Conservation (phyloP, 2,113 vertebrate species). For the Neomonachus schauinslandi region DNA sequence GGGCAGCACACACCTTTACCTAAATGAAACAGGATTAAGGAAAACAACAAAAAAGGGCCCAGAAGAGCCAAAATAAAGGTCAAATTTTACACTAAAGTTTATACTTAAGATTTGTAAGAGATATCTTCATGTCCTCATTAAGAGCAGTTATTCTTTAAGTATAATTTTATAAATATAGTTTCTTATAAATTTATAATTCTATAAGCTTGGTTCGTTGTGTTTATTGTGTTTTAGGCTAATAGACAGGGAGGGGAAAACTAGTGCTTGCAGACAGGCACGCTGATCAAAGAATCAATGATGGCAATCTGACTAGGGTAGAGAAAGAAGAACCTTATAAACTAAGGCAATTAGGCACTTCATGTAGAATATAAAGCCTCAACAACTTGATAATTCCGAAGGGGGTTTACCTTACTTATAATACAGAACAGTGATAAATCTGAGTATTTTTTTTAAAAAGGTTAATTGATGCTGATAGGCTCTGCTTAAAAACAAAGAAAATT, state of each 20-base stretch:
- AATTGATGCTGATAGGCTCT: neutral
- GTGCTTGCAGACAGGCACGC: neutral
- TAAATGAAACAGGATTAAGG: constrained; percentile 7
- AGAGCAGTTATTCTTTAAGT: neutral
- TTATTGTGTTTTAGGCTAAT: constrained; percentile 29
- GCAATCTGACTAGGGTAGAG: neutral
- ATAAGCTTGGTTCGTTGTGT: neutral
- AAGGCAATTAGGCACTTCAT: neutral
- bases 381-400: neutral
- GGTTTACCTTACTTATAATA: constrained; percentile 19
- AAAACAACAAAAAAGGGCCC: neutral
- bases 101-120: neutral
- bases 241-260: neutral
- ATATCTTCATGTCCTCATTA: neutral
- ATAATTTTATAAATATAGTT: constrained; percentile 11
- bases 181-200: neutral
- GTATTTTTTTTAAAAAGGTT: neutral
- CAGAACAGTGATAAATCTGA: neutral
- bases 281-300: neutral
- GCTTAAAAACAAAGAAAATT: constrained; percentile 37
- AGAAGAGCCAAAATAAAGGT: constrained; percentile 6
- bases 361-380: neutral
- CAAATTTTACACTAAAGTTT: neutral
- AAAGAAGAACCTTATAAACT: neutral
- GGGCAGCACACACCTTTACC: neutral